Conservation (phyloP, 2,888 invertebrate genomes). For the Diplazon laetatorius region DNA sequence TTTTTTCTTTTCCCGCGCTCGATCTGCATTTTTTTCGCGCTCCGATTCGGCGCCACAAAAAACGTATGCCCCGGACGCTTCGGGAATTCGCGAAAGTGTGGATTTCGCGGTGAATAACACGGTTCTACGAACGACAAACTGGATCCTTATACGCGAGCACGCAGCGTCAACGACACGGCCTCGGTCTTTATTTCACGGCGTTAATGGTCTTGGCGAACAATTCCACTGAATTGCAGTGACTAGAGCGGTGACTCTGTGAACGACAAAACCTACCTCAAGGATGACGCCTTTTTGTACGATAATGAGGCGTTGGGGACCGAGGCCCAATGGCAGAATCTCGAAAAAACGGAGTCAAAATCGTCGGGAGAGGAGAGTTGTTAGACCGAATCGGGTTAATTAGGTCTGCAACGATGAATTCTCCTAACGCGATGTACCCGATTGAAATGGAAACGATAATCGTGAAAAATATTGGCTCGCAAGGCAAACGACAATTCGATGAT, state of each 20-base stretch:
- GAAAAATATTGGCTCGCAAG: conserved; percentile 13
- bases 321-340: too few relatives aligned
- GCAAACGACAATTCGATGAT: conserved; percentile 46
- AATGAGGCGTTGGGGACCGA: too few relatives aligned
- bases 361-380: too few relatives aligned
- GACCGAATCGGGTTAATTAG: not conserved
- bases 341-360: too few relatives aligned
- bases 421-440: conserved; percentile 29
- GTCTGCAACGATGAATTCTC: not conserved
- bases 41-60: conserved; percentile 16
- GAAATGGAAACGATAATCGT: conserved; percentile 46
- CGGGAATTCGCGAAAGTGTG: conserved; percentile 17
- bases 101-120: conserved; percentile 27
- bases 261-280: too few relatives aligned
- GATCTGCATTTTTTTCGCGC: not conserved
- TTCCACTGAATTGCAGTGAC: too few relatives aligned
- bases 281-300: too few relatives aligned
- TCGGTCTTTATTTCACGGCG: too few relatives aligned
- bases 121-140: conserved; percentile 9
- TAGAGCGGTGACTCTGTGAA: too few relatives aligned
- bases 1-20: conserved; percentile 44
- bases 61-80: not conserved
- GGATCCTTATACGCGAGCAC: not conserved
- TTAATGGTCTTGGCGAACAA: too few relatives aligned
- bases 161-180: too few relatives aligned